phyloP scores from a whole-genome alignment of 2,113 vertebrate genomes.

The Brienomyrus longianalis region DNA sequence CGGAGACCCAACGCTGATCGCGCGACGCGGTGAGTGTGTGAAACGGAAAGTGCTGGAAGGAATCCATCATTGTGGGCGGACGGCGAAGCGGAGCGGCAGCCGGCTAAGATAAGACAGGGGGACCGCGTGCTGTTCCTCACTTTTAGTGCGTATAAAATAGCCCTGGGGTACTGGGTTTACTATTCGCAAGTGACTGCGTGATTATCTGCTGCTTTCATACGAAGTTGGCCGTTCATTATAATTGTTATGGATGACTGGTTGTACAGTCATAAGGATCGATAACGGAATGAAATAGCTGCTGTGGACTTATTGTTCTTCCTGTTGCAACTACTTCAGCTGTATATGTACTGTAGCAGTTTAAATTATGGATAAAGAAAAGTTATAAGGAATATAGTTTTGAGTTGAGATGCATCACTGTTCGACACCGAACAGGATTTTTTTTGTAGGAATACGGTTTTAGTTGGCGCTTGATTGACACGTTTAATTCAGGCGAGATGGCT shows the following conservation, averaged over 20 bases:
- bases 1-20: neutral
- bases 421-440: neutral
- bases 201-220: neutral
- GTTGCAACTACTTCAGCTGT: neutral
- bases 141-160: neutral
- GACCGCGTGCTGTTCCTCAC: neutral
- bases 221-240: neutral
- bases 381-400: neutral
- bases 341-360: neutral
- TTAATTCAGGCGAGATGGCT: neutral
- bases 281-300: neutral
- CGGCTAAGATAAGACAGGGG: neutral
- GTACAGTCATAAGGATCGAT: neutral
- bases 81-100: neutral
- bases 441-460: neutral
- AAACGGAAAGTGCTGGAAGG: neutral
- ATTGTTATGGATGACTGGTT: neutral
- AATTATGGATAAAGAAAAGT: neutral
- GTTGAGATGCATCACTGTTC: neutral
- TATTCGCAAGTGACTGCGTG: neutral
- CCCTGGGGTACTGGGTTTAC: neutral
- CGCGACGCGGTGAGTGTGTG: neutral
- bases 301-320: neutral
- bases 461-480: neutral
- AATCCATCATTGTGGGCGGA: neutral